Evolutionary conservation across 2,797 vertebrate genomes (phyloP), one percentile per base, ranked within the genome.

Genomic region (Coregonus ussuriensis): DNA sequence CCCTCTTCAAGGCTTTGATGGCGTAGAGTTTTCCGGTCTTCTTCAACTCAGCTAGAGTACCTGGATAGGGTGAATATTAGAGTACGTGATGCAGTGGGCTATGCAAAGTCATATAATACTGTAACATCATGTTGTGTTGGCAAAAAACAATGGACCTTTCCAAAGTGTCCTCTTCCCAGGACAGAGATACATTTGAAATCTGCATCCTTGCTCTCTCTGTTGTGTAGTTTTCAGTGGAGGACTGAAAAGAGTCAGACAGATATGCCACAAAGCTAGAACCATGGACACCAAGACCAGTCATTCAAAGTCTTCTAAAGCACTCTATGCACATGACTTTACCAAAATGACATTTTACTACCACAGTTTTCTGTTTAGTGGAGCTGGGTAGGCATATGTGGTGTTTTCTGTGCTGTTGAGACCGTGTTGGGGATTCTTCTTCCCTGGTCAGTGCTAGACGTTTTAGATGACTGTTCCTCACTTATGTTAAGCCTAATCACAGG

Each of bases 1-100:
- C 97, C 65, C 94, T 95, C 80, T 97, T 98, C 91, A 98, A 87
- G 1, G 96, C 97, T 91, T 98, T 98, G 84, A 98, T 92, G 35
- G 97, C 97, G 0, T 94, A 97, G 53, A 97, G 88, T 81, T 93
- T 95, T 53, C 94, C 94, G 0, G 95, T 96, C 76, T 89, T 91
- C 84, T 94, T 96, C 81, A 94, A 95, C 81, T 95, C 95, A 6
- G 95, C 96, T 80, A 98, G 90, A 69, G 92, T 2, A 98, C 97
- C 97, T 98, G 21, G 75, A 82, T 84, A 82, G 67, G 84, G 69
- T n/a, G 66, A 78, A 13, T 11, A n/a, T 75, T 79, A 31, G 83
- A 13, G 6, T 41, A 25, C 51, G n/a, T 77, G 33, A 25, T n/a
- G 79, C 31, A 37, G 1, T 35, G 14, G 14, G 16, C 6, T 35